A percentile compares a stretch with the other conserved stretches of the same genome.
These are phyloP conservation scores for Dendrophyllia cribrosa DNA, from an alignment of 64 coral and sea anemone species.

Conservation along the genomic window DNA sequence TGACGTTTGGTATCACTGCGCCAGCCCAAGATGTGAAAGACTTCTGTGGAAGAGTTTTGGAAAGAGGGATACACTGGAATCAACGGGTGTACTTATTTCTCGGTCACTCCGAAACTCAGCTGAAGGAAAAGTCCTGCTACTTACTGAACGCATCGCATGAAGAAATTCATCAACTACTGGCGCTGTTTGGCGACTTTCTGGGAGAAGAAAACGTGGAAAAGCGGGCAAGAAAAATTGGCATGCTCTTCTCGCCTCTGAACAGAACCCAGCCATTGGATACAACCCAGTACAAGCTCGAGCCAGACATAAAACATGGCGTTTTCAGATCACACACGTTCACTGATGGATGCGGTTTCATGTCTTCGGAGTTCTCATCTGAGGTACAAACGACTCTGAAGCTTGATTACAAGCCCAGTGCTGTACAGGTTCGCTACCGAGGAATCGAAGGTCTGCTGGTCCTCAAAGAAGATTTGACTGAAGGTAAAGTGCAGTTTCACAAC, in stretches of 20 bases:
- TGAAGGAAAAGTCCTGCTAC: constrained; percentile 63
- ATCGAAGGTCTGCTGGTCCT: constrained; percentile 56
- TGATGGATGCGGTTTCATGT: constrained; percentile 78
- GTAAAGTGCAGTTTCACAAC: constrained; percentile 54
- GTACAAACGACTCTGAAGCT: constrained; percentile 24
- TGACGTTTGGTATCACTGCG: background rate
- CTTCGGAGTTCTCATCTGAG: constrained; percentile 10
- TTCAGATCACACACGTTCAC: constrained; percentile 55
- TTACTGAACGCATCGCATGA: constrained; percentile 49
- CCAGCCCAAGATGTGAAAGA: background rate
- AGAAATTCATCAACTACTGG: constrained; percentile 61
- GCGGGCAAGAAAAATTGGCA: constrained; percentile 39
- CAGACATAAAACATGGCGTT: constrained; percentile 24
- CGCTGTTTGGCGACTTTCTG: constrained; percentile 53
- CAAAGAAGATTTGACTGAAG: constrained; percentile 7
- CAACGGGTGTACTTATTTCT: constrained; percentile 39
- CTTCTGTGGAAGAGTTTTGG: constrained; percentile 1
- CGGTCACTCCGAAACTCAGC: constrained; percentile 67
- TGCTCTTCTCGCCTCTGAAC: constrained; percentile 64
- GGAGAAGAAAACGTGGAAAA: constrained; percentile 32
- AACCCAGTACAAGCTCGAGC: constrained; percentile 9
- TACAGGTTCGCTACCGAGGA: constrained; percentile 72
- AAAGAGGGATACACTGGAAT: constrained; percentile 47
- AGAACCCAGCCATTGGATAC: background rate
- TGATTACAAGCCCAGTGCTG: constrained; percentile 52